Conservation (phyloP, 2,797 vertebrate species). For the Schizothorax lantsangensis region DNA sequence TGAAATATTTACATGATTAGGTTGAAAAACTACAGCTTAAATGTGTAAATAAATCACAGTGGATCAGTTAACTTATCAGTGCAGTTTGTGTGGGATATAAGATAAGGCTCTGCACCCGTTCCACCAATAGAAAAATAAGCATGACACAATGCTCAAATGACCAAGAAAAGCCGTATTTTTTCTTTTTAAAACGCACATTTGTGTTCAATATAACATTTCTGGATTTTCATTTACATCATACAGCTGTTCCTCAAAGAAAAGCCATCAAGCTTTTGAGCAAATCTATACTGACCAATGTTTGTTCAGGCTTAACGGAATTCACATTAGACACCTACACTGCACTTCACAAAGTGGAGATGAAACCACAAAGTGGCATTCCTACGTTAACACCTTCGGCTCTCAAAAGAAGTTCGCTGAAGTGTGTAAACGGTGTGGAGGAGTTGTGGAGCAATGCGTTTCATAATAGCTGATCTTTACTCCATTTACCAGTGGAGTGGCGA, state of each 20-base stretch:
- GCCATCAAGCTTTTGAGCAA: neutral
- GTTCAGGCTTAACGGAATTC: neutral
- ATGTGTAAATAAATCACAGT: conserved; percentile 25
- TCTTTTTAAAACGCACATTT: neutral
- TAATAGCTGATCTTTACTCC: conserved; percentile 28
- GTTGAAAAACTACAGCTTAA: neutral
- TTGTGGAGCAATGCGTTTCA: neutral
- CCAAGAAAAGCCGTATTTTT: neutral
- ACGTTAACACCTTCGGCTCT: neutral
- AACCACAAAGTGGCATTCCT: neutral
- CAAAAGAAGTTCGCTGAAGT: neutral
- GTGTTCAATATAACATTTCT: neutral
- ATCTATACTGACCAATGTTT: neutral
- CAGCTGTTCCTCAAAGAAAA: neutral
- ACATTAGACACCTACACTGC: neutral
- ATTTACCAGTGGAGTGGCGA: conserved; percentile 17
- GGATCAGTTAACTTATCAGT: conserved; percentile 1
- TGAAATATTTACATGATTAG: conserved; percentile 23
- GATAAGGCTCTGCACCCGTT: conserved; percentile 1
- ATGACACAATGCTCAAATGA: neutral
- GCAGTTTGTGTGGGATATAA: neutral
- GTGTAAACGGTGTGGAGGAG: neutral
- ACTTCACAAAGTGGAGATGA: neutral
- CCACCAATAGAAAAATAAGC: neutral
- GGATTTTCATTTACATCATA: neutral